phyloP scores from a whole-genome alignment of 1,140 invertebrate genomes.

The Orchestia grillus region DNA sequence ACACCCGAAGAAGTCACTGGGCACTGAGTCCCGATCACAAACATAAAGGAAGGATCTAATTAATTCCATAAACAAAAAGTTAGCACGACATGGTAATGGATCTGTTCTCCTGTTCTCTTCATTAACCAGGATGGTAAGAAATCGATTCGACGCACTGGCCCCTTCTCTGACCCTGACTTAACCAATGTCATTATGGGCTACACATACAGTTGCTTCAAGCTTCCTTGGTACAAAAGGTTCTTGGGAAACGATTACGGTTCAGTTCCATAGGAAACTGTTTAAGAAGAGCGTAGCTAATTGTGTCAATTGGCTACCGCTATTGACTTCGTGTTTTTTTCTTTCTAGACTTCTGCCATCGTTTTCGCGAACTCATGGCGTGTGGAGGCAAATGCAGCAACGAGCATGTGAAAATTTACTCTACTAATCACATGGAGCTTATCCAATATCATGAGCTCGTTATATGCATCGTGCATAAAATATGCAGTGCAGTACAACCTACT shows the following conservation, averaged over 20 bases:
- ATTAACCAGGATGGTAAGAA: not conserved
- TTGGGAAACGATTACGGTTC: not conserved
- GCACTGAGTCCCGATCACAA: not conserved
- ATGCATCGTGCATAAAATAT: not conserved
- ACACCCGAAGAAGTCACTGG: not conserved
- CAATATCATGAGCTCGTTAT: not conserved
- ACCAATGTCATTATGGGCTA: not conserved
- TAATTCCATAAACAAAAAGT: not conserved
- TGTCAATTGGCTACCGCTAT: not conserved
- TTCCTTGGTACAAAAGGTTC: not conserved
- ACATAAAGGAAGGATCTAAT: not conserved
- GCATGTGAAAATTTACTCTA: not conserved
- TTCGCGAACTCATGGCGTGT: not conserved
- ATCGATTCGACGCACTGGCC: not conserved
- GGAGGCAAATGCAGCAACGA: not conserved
- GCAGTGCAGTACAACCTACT: not conserved
- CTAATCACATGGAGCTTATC: not conserved
- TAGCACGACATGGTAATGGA: not conserved
- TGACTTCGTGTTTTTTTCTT: not conserved
- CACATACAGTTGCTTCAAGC: not conserved
- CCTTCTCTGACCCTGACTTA: not conserved
- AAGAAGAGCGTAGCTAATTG: not conserved
- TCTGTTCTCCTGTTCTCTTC: not conserved
- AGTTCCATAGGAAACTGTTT: not conserved
- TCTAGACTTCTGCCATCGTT: not conserved